phyloP scores from a whole-genome alignment of 2,888 invertebrate species.

The Hemistola chrysoprasaria region DNA sequence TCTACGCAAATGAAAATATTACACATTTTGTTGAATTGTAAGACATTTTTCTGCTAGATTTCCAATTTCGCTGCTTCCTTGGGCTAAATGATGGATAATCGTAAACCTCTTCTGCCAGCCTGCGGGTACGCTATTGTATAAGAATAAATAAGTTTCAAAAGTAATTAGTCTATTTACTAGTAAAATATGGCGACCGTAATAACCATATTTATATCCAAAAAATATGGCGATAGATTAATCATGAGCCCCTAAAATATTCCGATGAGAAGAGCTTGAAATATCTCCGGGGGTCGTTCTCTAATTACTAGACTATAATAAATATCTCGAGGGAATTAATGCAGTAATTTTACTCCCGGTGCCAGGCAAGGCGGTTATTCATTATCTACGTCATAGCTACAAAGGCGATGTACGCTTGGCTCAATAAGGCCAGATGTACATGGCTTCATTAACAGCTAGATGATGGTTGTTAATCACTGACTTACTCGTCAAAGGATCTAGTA shows the following conservation, averaged over 20 bases:
- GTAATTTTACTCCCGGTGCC: constrained; percentile 45
- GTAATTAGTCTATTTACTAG: too few species aligned
- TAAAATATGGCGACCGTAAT: too few species aligned
- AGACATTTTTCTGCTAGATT: neutral
- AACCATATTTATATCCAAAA: too few species aligned
- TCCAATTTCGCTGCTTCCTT: neutral
- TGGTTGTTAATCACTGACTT: neutral
- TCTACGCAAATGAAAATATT: constrained; percentile 11
- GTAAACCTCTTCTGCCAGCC: too few species aligned
- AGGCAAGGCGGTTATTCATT: constrained; percentile 43
- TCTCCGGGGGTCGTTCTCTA: constrained; percentile 34
- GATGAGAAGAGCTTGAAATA: constrained; percentile 27
- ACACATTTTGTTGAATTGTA: constrained; percentile 9
- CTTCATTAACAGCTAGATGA: too few species aligned
- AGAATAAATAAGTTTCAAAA: too few species aligned
- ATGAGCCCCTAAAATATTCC: constrained; percentile 19
- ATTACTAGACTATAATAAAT: constrained; percentile 52
- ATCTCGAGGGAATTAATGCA: constrained; percentile 49
- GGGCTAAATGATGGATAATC: neutral
- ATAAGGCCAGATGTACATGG: constrained; percentile 13
- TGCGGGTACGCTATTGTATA: too few species aligned
- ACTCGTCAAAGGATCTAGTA: neutral
- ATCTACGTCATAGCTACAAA: constrained; percentile 40
- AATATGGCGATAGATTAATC: neutral
- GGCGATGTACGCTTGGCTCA: constrained; percentile 18